A percentile compares a stretch with the other conserved stretches of the same genome.
Evolutionary conservation across 1,140 invertebrate species (phyloP).

Genomic region (fruit fly (Drosophila melanogaster)): Release_6_plus_ISO1_MT NC_004354.4:18303001-18303500

Average conservation of each 20-base stretch:
- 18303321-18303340: too few species aligned
- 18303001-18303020: background rate
- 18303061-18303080: slow-evolving; percentile 2
- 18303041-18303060: background rate
- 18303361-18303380: too few species aligned
- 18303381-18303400: too few species aligned
- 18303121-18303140: background rate
- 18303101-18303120: background rate
- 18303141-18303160: background rate
- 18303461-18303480: slow-evolving; percentile 29
- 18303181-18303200: too few species aligned
- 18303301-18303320: too few species aligned
- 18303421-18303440: background rate
- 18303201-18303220: too few species aligned
- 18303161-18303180: background rate
- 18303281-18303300: too few species aligned
- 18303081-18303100: slow-evolving; percentile 3
- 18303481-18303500: slow-evolving; percentile 53
- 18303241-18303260: too few species aligned
- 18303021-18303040: background rate
- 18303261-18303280: too few species aligned
- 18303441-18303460: background rate
- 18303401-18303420: too few species aligned
- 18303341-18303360: too few species aligned
- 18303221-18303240: too few species aligned